phyloP scores from a whole-genome alignment of 2,113 vertebrate species.

The Illadopsis cleaveri region DNA sequence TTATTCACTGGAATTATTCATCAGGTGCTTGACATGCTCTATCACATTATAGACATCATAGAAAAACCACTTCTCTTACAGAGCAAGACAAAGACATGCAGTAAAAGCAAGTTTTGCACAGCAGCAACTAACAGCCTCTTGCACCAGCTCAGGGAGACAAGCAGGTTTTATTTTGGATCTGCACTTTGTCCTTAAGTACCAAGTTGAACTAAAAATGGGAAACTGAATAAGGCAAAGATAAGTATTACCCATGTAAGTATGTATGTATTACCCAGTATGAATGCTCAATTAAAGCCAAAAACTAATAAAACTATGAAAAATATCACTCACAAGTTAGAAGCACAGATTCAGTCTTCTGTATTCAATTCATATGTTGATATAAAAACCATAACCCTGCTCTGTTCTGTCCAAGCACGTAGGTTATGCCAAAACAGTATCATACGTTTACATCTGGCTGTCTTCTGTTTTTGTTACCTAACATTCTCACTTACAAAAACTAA shows the following conservation, averaged over 20 bases:
- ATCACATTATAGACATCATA: too few relatives aligned
- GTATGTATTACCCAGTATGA: background rate
- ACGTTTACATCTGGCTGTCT: background rate
- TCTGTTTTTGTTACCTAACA: background rate
- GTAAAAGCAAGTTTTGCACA: background rate
- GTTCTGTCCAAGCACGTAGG: background rate
- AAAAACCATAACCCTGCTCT: background rate
- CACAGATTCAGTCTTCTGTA: background rate
- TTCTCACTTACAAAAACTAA: background rate
- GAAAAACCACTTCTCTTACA: background rate
- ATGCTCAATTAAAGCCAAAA: background rate
- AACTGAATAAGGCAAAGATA: background rate
- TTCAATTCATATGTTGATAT: background rate
- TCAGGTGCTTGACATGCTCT: background rate
- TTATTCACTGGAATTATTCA: background rate
- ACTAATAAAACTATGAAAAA: background rate
- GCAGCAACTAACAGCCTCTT: background rate
- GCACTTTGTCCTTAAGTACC: background rate
- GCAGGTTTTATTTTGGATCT: background rate
- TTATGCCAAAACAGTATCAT: background rate
- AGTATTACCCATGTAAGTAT: background rate
- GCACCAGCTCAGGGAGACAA: background rate
- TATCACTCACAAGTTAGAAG: background rate
- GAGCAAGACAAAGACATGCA: background rate
- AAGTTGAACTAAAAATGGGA: background rate